Evolutionary conservation across 2,797 vertebrate species (phyloP).

Genomic region (Ceyx erithaca): DNA sequence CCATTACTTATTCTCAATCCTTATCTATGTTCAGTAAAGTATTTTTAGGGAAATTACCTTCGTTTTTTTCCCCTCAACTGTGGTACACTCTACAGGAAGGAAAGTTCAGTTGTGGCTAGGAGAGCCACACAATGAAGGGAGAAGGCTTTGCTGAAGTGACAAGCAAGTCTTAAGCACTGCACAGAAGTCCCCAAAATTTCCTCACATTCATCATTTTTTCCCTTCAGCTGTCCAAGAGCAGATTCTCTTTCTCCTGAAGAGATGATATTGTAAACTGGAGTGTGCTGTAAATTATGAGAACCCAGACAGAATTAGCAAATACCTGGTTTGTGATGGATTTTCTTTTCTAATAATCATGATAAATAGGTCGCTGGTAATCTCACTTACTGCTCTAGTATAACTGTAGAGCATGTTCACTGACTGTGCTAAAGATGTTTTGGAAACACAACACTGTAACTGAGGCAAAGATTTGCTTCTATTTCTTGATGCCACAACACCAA

Average conservation of each 20-base stretch:
- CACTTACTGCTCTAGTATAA: not conserved
- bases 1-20: not conserved
- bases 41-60: not conserved
- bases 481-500: not conserved
- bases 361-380: not conserved
- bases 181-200: not conserved
- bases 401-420: not conserved
- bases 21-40: not conserved
- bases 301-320: not conserved
- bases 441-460: not conserved
- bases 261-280: not conserved
- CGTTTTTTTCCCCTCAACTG: not conserved
- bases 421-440: not conserved
- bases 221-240: not conserved
- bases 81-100: not conserved
- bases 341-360: not conserved
- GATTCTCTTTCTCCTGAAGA: not conserved
- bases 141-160: not conserved
- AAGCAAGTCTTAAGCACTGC: not conserved
- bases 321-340: not conserved
- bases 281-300: not conserved
- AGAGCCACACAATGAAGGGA: rapidly evolving
- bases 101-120: not conserved
- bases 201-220: not conserved
- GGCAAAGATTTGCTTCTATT: not conserved